A percentile compares a stretch with the other conserved stretches of the same genome.
Evolutionary conservation across 2,888 invertebrate genomes (phyloP).

Genomic region (Sepioteuthis lessoniana): DNA sequence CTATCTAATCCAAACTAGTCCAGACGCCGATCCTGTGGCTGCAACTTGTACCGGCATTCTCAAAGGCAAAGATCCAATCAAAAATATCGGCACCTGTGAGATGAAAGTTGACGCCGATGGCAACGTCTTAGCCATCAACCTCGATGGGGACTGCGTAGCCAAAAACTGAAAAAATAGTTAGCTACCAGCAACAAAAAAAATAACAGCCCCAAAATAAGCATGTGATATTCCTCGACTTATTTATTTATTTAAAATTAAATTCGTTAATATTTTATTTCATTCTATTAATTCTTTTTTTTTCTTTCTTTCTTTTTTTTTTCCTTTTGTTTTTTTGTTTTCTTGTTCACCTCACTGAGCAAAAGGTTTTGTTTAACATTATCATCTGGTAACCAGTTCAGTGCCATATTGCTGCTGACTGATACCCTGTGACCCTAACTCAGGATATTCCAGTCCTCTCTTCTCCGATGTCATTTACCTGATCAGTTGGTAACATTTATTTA

Average conservation of each 20-base stretch:
- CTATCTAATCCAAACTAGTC: not conserved
- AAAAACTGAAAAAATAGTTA: not conserved
- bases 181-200: not conserved
- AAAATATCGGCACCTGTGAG: not conserved
- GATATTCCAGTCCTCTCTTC: not conserved
- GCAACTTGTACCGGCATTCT: not conserved
- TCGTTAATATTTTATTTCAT: not conserved
- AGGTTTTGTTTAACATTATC: not conserved
- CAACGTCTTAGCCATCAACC: not conserved
- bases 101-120: not conserved
- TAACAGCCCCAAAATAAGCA: not conserved
- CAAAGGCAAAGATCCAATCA: not conserved
- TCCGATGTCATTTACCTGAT: not conserved
- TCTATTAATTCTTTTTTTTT: not conserved
- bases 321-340: not conserved
- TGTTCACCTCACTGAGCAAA: not conserved
- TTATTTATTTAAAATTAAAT: slow-evolving; percentile 25
- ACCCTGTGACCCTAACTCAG: too few species aligned
- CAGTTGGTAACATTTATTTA: not conserved
- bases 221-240: slow-evolving; percentile 17
- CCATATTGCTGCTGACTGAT: not conserved
- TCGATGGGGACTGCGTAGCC: not conserved
- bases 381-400: not conserved
- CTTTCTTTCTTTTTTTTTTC: too few species aligned
- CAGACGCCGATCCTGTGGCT: not conserved